Base-by-base conservation (phyloP, 2,797 vertebrate genomes). In the Chrosomus eos region DNA sequence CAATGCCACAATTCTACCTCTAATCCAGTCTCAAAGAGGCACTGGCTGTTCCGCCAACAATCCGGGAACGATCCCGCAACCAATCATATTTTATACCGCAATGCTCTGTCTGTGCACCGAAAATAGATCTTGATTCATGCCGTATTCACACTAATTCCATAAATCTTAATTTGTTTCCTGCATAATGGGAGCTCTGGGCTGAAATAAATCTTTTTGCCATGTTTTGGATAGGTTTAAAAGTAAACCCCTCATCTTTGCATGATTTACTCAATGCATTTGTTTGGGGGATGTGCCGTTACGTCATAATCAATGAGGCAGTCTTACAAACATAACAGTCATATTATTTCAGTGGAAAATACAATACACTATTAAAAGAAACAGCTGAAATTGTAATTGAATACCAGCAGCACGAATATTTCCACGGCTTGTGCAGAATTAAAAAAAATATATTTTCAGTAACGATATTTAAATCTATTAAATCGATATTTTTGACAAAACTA, bases 111-210 rank as follows among this genome's bases (percentile, higher is more conserved):
- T 51, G 23, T 81, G 87, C 90, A 92, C 92, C 91, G 91, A 90
- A 90, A 94, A 94, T 91, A 94, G 91, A 93, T 91, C 81, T 86
- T 90, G 90, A 92, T 93, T 93, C 89, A 91, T 85, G 68, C 91
- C 36, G 90, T 86, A 91, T 92, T 89, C 80, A 86, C 89, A 87
- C 91, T 94, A 94, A 95, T 95, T 95, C 93, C 77, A 86, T 87
- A 91, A 94, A 93, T 91, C 93, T 90, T 91, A 93, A 94, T 95
- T 94, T 94, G 91, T 93, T 94, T 94, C 87, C 91, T 84, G 88
- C 89, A 94, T 92, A 94, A 95, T 91, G 89, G 88, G 88, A 93
- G 88, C 88, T 89, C 88, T 88, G 91, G 87, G 85, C 88, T 88
- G 88, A 92, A 93, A 95, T 95, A 92, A 94, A 95, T 95, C 94